Evolutionary conservation across 2,888 invertebrate species (phyloP).

Genomic region (Tetranychus truncatus): DNA sequence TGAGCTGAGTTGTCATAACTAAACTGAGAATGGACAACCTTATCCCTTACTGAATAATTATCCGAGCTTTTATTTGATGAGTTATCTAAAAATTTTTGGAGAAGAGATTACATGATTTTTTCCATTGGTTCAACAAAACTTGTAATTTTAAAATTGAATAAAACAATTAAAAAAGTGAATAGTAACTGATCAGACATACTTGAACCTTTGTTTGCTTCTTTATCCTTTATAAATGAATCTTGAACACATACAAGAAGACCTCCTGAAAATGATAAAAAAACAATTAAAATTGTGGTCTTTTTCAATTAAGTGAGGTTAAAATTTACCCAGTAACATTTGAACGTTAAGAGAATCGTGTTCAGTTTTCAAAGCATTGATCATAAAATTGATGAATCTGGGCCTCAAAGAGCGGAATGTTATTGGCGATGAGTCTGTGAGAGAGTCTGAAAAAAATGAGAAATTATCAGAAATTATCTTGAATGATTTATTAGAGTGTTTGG

Average conservation of each 20-base stretch:
- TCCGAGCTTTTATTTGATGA: neutral
- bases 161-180: neutral
- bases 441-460: conserved; percentile 18
- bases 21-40: neutral
- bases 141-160: neutral
- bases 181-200: neutral
- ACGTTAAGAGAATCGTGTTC: conserved; percentile 69
- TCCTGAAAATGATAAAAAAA: neutral
- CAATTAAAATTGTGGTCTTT: neutral
- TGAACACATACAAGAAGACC: conserved; percentile 5
- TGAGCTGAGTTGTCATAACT: neutral
- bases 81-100: neutral
- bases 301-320: neutral
- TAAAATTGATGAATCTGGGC: conserved; percentile 54
- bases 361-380: conserved; percentile 62
- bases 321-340: conserved; percentile 50
- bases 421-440: conserved; percentile 19
- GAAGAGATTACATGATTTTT: neutral
- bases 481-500: too few relatives aligned
- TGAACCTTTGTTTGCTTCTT: neutral
- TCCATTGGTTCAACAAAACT: neutral
- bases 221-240: conserved; percentile 3
- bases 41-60: neutral
- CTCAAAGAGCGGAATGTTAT: conserved; percentile 39
- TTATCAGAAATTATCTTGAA: conserved; percentile 2